Evolutionary conservation across 2,888 invertebrate genomes (phyloP), one percentile per base, ranked within the genome.

Genomic region (Candidula unifasciata): DNA sequence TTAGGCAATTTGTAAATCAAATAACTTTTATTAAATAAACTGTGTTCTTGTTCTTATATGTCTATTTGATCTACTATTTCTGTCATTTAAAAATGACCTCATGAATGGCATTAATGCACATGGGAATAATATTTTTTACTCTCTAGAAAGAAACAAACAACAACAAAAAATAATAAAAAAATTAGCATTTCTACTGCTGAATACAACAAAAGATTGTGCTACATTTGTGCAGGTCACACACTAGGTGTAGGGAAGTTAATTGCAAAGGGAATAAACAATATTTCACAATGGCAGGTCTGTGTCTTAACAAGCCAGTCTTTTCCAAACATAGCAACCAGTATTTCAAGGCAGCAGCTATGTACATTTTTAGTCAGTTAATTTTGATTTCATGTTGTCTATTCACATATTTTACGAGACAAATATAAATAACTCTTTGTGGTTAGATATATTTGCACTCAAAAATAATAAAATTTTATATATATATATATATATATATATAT

Each of bases 231-330:
- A 44, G 44, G 44, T 44, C 24, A 37, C 21, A 69, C 18, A 21
- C 21, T 69, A 5, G 35, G 24, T 69, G 21, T 69, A 33, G 35
- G 33, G 44, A 44, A 44, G 60, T 21, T 13, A 60, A 37, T 2
- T 37, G 13, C 30, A 64, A 35, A 80, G 16, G 8, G 35, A n/a
- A 27, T 66, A 80, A 24, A 64, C 37, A 35, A 33, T 77, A 77
- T 1, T 0, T 13, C 3, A 68, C 44, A 68, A 66, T 66, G 54
- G 69, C 64, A 80, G 52, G 69, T 66, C 54, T 80, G 69, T 30
- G 13, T 35, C 54, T 74, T 74, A 44, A 74, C 18, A n/a, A 54
- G 74, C 54, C 54, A 74, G 54, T 21, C 44, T 54, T 54, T 54
- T 74, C 33, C 6, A 54, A 54, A 16, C 21, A 54, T 30, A 3